Conservation (phyloP, 2,888 invertebrate species). For the Buathra laborator region DNA sequence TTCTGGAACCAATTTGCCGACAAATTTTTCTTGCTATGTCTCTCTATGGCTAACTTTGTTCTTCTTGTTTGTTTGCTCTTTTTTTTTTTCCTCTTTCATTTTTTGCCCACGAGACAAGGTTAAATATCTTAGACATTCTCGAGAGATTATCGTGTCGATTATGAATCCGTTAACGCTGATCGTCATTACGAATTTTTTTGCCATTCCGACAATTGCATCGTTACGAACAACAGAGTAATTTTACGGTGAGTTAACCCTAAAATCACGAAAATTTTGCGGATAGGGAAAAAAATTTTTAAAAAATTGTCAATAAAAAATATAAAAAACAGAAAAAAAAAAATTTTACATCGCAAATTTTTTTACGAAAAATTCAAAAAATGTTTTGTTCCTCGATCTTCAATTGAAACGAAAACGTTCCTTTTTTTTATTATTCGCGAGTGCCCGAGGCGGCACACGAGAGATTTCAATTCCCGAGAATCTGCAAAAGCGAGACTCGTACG, state of each 20-base stretch:
- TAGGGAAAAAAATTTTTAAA: too few relatives aligned
- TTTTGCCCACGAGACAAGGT: background rate
- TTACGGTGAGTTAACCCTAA: background rate
- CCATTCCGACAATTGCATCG: background rate
- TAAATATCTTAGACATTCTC: background rate
- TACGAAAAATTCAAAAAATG: too few relatives aligned
- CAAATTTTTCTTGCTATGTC: constrained; percentile 38
- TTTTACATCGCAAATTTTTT: too few relatives aligned
- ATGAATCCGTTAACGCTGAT: constrained; percentile 35
- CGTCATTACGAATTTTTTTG: background rate
- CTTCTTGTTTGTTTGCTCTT: background rate
- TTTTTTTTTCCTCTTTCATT: too few relatives aligned
- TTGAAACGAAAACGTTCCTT: too few relatives aligned
- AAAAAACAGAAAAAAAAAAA: too few relatives aligned
- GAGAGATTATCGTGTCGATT: constrained; percentile 40
- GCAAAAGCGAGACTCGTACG: constrained; percentile 29
- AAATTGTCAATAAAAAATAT: too few relatives aligned
- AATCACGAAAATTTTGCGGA: too few relatives aligned
- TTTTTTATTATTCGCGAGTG: too few relatives aligned
- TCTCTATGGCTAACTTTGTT: background rate
- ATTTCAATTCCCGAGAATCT: constrained; percentile 32
- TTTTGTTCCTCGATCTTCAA: too few relatives aligned
- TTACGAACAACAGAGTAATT: constrained; percentile 1
- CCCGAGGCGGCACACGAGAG: constrained; percentile 7
- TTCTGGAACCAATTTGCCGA: constrained; percentile 56